These are phyloP conservation scores for Limonius californicus DNA, from an alignment of 1,140 invertebrate genomes.

Conservation along the genomic window DNA sequence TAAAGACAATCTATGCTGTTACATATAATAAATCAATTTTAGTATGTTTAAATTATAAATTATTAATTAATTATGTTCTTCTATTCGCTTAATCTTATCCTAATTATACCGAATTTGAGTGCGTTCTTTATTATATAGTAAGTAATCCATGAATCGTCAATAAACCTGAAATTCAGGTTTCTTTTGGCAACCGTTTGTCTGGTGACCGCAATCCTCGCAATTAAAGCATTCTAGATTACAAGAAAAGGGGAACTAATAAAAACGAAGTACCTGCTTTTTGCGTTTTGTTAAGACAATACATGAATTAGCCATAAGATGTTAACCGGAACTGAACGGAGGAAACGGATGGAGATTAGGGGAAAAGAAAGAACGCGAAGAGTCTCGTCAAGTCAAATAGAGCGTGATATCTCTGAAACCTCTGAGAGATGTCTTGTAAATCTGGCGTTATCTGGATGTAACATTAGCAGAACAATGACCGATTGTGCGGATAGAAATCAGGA, in stretches of 20 bases:
- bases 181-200: too few species aligned
- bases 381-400: conserved; percentile 19
- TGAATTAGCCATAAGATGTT: background rate
- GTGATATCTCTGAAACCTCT: conserved; percentile 17
- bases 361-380: background rate
- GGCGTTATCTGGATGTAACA: conserved; percentile 23
- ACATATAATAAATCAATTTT: too few species aligned
- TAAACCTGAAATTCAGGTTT: too few species aligned
- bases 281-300: background rate
- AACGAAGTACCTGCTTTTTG: background rate
- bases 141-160: too few species aligned
- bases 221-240: too few species aligned
- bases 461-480: conserved; percentile 32
- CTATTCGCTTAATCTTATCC: too few species aligned
- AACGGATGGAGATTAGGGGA: conserved; percentile 6
- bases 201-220: too few species aligned
- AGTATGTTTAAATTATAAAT: too few species aligned
- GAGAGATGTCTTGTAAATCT: conserved; percentile 17
- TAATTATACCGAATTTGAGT: too few species aligned
- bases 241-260: conserved; percentile 4
- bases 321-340: conserved; percentile 21
- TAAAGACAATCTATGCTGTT: too few species aligned
- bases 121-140: too few species aligned
- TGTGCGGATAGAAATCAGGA: conserved; percentile 29
- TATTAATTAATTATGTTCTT: too few species aligned